These are phyloP conservation scores for Creontiades dilutus DNA, from an alignment of 2,888 invertebrate genomes.

Conservation along the genomic window DNA sequence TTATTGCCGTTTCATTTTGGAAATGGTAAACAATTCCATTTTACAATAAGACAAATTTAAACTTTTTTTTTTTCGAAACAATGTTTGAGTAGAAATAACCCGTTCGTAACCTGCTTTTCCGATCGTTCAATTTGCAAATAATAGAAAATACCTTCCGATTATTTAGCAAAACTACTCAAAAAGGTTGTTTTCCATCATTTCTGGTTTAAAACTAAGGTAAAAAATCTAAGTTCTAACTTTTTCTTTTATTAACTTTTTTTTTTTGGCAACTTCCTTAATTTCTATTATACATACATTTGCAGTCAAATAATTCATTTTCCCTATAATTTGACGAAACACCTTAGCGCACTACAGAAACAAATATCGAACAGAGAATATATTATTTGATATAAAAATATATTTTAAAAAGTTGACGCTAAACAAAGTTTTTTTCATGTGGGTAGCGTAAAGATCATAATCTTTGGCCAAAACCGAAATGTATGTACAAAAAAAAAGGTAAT, in stretches of 20 bases:
- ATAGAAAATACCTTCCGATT: background rate
- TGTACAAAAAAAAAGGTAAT: constrained; percentile 1
- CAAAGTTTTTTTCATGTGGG: constrained; percentile 46
- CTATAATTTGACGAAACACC: constrained; percentile 70
- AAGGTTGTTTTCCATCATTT: constrained; percentile 26
- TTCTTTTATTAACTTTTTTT: background rate
- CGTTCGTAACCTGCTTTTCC: constrained; percentile 1
- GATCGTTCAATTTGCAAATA: constrained; percentile 3
- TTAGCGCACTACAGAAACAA: constrained; percentile 64
- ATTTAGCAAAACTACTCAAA: constrained; percentile 24
- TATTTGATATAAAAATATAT: constrained; percentile 68
- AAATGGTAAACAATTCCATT: too few relatives aligned
- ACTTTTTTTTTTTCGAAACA: background rate
- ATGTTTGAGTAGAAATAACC: background rate
- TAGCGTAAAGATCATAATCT: constrained; percentile 29
- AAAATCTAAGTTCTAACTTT: constrained; percentile 51
- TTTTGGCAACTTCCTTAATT: constrained; percentile 63
- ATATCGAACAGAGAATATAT: constrained; percentile 63
- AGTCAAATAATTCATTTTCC: constrained; percentile 68
- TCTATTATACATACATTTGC: constrained; percentile 66
- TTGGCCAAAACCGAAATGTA: background rate
- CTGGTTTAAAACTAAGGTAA: constrained; percentile 46
- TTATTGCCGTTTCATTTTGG: too few relatives aligned
- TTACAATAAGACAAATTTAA: too few relatives aligned
- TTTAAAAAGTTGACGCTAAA: constrained; percentile 62